Percentiles rank a stretch among this genome's conserved stretches.
Conservation (phyloP, 92 coral and sea anemone genomes). For the Epizoanthus fatuus region DNA sequence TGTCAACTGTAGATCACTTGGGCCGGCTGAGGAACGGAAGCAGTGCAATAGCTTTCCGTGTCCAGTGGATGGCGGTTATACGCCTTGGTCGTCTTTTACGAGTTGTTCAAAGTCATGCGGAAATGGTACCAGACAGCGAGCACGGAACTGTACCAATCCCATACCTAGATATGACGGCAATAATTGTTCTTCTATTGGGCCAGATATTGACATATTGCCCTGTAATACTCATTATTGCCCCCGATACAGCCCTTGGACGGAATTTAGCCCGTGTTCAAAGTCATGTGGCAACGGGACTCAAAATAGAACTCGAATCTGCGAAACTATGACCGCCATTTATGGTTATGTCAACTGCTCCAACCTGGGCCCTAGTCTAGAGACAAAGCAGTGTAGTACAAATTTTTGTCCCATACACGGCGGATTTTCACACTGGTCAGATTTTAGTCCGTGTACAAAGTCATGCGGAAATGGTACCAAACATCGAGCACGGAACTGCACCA, state of each 20-base stretch:
- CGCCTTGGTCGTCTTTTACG: conserved; percentile 74
- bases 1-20: conserved; percentile 59
- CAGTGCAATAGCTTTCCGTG: conserved; percentile 80
- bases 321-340: neutral
- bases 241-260: conserved; percentile 66
- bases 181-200: conserved; percentile 78
- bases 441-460: conserved; percentile 77
- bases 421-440: conserved; percentile 83
- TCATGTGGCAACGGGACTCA: conserved; percentile 85
- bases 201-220: neutral
- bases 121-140: conserved; percentile 66
- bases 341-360: conserved; percentile 37
- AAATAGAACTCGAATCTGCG: conserved; percentile 72
- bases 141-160: conserved; percentile 83
- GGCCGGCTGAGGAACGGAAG: conserved; percentile 53
- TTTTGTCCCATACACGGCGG: conserved; percentile 87
- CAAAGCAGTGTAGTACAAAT: conserved; percentile 53
- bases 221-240: conserved; percentile 55
- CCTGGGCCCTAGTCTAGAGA: conserved; percentile 43
- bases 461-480: conserved; percentile 76
- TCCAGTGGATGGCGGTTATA: conserved; percentile 88
- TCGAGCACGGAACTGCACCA: conserved; percentile 75
- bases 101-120: conserved; percentile 85
- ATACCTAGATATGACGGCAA: conserved; percentile 81
- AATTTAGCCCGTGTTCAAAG: conserved; percentile 72